Evolutionary conservation across 2,888 invertebrate genomes (phyloP).

Genomic region (Ormyrus pomaceus): DNA sequence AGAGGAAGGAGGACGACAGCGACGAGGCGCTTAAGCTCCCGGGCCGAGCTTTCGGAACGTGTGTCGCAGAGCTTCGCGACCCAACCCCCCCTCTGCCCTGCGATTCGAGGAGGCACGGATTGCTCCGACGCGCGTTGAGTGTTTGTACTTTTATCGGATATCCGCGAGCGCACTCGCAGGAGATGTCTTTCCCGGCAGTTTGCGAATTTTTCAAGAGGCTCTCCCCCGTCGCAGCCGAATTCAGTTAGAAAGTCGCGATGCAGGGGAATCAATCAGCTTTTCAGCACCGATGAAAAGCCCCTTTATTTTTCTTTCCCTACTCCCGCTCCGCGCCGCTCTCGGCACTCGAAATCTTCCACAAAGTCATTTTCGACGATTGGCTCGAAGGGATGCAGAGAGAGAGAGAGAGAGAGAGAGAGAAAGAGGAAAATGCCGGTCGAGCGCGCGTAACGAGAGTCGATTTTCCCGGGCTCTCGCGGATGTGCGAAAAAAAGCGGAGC

Average conservation of each 20-base stretch:
- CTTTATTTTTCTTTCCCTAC: not conserved
- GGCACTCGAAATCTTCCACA: conserved; percentile 12
- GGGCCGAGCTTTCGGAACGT: no score
- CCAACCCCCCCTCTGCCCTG: no score
- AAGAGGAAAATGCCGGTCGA: not conserved
- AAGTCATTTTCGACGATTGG: conserved; percentile 34
- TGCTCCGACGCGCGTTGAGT: conserved; percentile 21
- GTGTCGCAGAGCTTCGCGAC: no score
- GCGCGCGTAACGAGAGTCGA: conserved; percentile 11
- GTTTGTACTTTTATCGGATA: conserved; percentile 50
- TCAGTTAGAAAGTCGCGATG: conserved; percentile 35
- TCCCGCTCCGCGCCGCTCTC: not conserved
- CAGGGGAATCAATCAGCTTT: conserved; percentile 18
- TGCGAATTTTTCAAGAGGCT: conserved; percentile 40
- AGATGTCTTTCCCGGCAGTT: conserved; percentile 17
- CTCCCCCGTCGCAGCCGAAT: conserved; percentile 12
- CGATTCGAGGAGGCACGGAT: conserved; percentile 16
- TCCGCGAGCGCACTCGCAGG: conserved; percentile 1
- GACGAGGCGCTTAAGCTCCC: not conserved
- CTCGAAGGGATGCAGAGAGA: not conserved
- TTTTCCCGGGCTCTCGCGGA: not conserved
- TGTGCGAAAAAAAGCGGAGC: conserved; percentile 4
- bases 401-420: no score
- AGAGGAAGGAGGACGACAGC: conserved; percentile 11
- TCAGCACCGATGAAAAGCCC: not conserved